Evolutionary conservation across 2,888 invertebrate species (phyloP).

Genomic region (Agonopterix subpropinquella): DNA sequence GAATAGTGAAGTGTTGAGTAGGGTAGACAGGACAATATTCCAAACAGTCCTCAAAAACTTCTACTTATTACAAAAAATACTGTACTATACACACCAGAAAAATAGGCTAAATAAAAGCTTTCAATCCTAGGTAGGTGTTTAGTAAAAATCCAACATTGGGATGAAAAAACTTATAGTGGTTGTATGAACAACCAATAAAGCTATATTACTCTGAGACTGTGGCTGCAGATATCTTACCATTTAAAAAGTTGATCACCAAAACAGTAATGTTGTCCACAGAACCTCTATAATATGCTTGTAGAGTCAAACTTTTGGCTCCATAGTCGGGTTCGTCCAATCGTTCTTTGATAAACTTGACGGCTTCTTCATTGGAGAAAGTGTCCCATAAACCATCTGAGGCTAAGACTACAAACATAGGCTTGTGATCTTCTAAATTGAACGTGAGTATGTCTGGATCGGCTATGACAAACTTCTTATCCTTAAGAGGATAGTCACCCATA

Average conservation of each 20-base stretch:
- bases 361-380: conserved; percentile 96
- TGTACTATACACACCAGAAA: no score
- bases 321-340: conserved; percentile 89
- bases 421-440: conserved; percentile 90
- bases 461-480: conserved; percentile 94
- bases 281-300: conserved; percentile 93
- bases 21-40: no score
- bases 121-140: no score
- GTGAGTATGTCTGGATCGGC: conserved; percentile 97
- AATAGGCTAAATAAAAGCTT: no score
- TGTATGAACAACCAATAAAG: conserved; percentile 1
- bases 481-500: conserved; percentile 95
- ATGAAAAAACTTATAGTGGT: conserved; percentile 24
- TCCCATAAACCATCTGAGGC: conserved; percentile 99
- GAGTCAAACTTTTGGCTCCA: conserved; percentile 93
- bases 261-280: conserved; percentile 98
- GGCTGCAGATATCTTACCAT: conserved; percentile 50
- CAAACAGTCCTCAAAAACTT: no score
- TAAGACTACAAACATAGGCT: conserved; percentile 91
- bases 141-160: no score
- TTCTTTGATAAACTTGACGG: conserved; percentile 90
- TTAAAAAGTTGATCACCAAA: conserved; percentile 88
- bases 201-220: conserved; percentile 27
- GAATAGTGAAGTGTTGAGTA: no score
- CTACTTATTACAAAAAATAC: no score